These are phyloP conservation scores for Chrysopa pallens DNA, from an alignment of 1,140 invertebrate species.

Conservation along the genomic window DNA sequence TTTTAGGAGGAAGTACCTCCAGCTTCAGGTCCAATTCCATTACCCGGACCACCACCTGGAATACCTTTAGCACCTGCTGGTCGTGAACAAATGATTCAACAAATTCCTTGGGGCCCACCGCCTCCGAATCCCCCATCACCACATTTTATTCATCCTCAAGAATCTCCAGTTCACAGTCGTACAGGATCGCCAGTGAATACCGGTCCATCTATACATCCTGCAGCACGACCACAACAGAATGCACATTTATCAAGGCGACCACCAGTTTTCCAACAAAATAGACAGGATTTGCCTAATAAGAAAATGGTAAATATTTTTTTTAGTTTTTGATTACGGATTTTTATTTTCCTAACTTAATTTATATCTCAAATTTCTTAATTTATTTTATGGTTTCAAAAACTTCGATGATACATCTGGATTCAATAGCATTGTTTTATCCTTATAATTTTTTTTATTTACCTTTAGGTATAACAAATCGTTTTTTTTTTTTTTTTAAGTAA, in stretches of 20 bases:
- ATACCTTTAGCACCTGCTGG: slow-evolving; percentile 16
- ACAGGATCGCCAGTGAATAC: neutral
- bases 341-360: no score
- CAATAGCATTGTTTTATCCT: no score
- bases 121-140: slow-evolving; percentile 17
- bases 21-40: neutral
- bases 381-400: no score
- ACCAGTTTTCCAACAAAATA: neutral
- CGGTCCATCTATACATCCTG: neutral
- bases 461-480: no score
- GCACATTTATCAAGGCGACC: neutral
- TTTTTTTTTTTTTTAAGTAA: no score
- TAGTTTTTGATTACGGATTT: no score
- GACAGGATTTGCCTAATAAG: neutral
- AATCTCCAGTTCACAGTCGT: neutral
- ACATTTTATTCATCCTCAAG: neutral
- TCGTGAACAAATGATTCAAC: slow-evolving; percentile 1
- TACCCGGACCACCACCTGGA: slow-evolving; percentile 20
- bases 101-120: slow-evolving; percentile 22
- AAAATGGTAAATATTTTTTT: neutral
- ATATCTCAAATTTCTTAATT: no score
- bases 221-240: neutral
- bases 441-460: no score
- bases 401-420: no score
- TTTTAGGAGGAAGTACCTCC: neutral